These are phyloP conservation scores for Antrozous pallidus DNA, from an alignment of 2,797 vertebrate genomes.

Conservation along the genomic window DNA sequence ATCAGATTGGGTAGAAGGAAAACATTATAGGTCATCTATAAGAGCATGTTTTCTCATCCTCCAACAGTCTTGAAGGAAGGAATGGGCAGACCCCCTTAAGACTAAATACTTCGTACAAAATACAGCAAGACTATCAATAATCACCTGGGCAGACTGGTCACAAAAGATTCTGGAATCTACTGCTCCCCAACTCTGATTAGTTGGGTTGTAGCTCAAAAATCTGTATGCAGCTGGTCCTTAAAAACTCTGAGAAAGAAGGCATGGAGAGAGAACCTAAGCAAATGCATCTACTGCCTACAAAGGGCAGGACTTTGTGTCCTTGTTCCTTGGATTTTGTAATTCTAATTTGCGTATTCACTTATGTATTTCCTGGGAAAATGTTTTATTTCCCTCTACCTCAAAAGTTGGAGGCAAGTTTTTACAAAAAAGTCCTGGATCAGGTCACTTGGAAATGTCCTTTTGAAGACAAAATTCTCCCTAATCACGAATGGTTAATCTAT, in stretches of 20 bases:
- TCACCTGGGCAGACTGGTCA: background rate
- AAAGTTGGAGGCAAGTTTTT: background rate
- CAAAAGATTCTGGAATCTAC: background rate
- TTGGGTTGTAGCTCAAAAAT: background rate
- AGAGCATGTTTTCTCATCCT: background rate
- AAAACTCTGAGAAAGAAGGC: background rate
- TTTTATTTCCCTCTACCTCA: background rate
- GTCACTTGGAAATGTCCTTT: background rate
- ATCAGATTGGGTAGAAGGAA: background rate
- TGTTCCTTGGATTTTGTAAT: background rate
- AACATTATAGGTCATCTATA: background rate
- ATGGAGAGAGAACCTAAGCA: too few relatives aligned
- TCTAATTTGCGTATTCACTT: background rate
- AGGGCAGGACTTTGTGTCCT: background rate
- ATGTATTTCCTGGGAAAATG: background rate
- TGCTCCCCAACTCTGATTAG: background rate
- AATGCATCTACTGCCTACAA: background rate
- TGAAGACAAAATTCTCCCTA: background rate
- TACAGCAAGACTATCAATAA: background rate
- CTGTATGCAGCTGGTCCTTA: background rate
- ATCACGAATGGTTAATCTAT: background rate
- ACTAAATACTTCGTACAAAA: background rate
- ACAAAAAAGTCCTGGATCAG: background rate
- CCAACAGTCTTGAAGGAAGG: background rate
- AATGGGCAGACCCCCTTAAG: background rate